Conservation (phyloP, 2,888 invertebrate species). For the Apotomis betuletana region DNA sequence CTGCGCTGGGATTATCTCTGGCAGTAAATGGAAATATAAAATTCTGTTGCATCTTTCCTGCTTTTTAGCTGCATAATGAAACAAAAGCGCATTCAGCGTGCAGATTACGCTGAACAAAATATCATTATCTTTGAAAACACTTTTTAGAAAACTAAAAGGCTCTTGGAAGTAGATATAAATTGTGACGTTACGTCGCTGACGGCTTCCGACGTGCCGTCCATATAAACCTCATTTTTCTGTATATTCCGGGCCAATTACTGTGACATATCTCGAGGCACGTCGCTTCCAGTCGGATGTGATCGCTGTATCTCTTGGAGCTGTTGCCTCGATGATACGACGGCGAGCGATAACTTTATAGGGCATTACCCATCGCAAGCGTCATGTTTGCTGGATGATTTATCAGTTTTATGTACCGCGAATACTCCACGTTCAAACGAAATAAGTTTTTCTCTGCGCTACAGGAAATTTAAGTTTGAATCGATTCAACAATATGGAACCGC, state of each 20-base stretch:
- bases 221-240: conserved; percentile 41
- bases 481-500: conserved; percentile 37
- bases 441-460: conserved; percentile 16
- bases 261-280: conserved; percentile 41
- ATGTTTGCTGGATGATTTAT: conserved; percentile 55
- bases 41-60: conserved; percentile 41
- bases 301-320: conserved; percentile 39
- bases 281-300: conserved; percentile 42
- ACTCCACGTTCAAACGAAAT: conserved; percentile 26
- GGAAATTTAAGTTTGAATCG: conserved; percentile 30
- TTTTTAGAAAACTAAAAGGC: conserved; percentile 14
- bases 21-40: conserved; percentile 40
- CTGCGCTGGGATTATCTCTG: conserved; percentile 36
- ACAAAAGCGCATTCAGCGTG: conserved; percentile 28
- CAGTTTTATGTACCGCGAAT: conserved; percentile 50
- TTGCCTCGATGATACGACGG: conserved; percentile 44
- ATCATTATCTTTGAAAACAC: conserved; percentile 18
- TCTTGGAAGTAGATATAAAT: conserved; percentile 20
- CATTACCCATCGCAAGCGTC: conserved; percentile 53
- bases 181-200: conserved; percentile 19
- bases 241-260: conserved; percentile 39
- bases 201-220: conserved; percentile 27
- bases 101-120: conserved; percentile 31
- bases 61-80: conserved; percentile 41
- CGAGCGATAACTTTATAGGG: conserved; percentile 54